Evolutionary conservation across 2,888 invertebrate species (phyloP), one percentile per base, ranked within the genome.

Genomic region (Thereva nobilitata): DNA sequence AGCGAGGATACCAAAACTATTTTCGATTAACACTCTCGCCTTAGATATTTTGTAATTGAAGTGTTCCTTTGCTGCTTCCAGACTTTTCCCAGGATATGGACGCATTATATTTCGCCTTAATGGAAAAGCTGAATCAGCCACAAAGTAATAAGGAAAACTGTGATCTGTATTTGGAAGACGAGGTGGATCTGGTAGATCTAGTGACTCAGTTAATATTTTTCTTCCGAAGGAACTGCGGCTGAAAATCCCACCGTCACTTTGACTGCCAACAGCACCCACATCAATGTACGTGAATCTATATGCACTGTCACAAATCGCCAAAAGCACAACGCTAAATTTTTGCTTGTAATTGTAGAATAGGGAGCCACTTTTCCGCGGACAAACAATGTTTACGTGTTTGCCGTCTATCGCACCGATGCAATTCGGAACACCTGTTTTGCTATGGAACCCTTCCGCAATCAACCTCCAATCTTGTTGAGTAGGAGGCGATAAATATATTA

Each of bases 271-370:
- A 55, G 71, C 66, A n/a, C 75, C 76, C 38, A 77, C 71, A 56
- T 77, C 73, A 61, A 74, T 73, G 70, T 74, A 75, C 44, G 73
- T 73, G 72, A 78, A 78, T 47, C 66, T 69, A 70, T 76, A 76
- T 9, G 74, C 71, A 4, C 71, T 72, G 67, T 75, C 74, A 66
- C 75, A 75, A 53, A 73, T 49, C 47, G 74, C 76, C 54, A 76
- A 70, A 35, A 76, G 69, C 38, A 76, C 75, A 44, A 78, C 72
- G 70, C 76, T 76, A 55, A 69, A 73, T 61, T 72, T 70, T 10
- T 45, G 45, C n/a, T 78, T 76, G 70, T 76, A 76, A 70, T 77
- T 77, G 65, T 69, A 75, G 70, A 68, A 76, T 54, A 72, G 64
- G 8, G 74, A 73, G 34, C 76, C 75, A 59, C 71, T 72, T 45